Conservation (phyloP, 1,140 invertebrate species). For the Caerostris extrusa region DNA sequence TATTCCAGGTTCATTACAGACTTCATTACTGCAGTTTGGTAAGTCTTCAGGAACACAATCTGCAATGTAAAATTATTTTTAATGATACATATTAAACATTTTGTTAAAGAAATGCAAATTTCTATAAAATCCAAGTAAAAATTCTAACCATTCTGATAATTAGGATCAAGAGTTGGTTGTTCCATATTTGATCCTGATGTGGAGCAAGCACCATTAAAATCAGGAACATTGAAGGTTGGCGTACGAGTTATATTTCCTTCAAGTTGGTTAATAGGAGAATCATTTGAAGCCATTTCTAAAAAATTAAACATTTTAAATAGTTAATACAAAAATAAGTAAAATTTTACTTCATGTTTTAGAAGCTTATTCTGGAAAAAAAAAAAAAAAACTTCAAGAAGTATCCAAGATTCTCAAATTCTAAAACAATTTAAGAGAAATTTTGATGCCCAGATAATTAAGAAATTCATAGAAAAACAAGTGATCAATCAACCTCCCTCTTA, state of each 20-base stretch:
- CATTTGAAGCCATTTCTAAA: constrained; percentile 74
- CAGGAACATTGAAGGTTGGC: constrained; percentile 78
- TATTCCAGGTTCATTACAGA: constrained; percentile 30
- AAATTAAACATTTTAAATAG: constrained; percentile 12
- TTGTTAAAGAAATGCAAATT: not conserved
- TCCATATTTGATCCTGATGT: constrained; percentile 48
- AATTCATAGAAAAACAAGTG: too few relatives aligned
- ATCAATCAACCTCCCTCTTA: too few relatives aligned
- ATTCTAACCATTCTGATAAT: constrained; percentile 38
- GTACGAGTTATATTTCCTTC: constrained; percentile 79
- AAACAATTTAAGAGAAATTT: too few relatives aligned
- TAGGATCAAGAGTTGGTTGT: constrained; percentile 48
- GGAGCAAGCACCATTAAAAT: constrained; percentile 17
- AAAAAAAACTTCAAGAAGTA: too few relatives aligned
- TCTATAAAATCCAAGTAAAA: not conserved
- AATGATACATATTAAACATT: not conserved
- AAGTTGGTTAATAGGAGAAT: constrained; percentile 57
- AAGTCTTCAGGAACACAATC: constrained; percentile 40
- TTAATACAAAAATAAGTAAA: not conserved
- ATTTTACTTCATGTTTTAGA: not conserved
- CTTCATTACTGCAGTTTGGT: constrained; percentile 31
- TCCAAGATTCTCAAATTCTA: too few relatives aligned
- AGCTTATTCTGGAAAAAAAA: too few relatives aligned
- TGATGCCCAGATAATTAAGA: too few relatives aligned
- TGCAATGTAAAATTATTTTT: not conserved